These are phyloP conservation scores for Helleia helle DNA, from an alignment of 2,888 invertebrate species.

Conservation along the genomic window DNA sequence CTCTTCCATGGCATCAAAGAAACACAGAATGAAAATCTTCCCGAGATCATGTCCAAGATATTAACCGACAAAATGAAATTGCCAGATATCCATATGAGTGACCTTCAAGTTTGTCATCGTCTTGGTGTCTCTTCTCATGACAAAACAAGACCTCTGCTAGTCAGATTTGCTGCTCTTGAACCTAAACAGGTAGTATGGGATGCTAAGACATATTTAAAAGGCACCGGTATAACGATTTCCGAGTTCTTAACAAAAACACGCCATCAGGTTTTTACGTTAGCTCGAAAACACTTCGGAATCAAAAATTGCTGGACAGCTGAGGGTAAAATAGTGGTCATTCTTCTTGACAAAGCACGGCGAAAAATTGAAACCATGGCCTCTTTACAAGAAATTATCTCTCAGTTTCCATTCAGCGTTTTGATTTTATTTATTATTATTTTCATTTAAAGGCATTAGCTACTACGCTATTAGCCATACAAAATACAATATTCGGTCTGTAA, in stretches of 20 bases:
- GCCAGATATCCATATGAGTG: not conserved
- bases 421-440: too few relatives aligned
- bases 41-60: too few relatives aligned
- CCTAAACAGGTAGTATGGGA: not conserved
- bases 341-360: not conserved
- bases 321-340: not conserved
- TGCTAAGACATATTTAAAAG: not conserved
- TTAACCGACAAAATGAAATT: not conserved
- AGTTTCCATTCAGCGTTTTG: too few relatives aligned
- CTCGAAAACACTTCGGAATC: not conserved
- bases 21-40: not conserved
- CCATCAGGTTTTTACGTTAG: not conserved
- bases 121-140: slow-evolving; percentile 10
- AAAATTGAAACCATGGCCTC: too few relatives aligned
- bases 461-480: too few relatives aligned
- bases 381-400: too few relatives aligned
- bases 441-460: too few relatives aligned
- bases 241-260: not conserved
- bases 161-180: not conserved
- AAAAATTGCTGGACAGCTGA: not conserved
- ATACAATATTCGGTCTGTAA: too few relatives aligned
- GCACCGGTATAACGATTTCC: not conserved
- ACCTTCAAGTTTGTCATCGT: too few relatives aligned
- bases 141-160: not conserved
- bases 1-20: not conserved